Evolutionary conservation across 2,113 vertebrate species (phyloP).

Genomic region (Platysteira castanea): DNA sequence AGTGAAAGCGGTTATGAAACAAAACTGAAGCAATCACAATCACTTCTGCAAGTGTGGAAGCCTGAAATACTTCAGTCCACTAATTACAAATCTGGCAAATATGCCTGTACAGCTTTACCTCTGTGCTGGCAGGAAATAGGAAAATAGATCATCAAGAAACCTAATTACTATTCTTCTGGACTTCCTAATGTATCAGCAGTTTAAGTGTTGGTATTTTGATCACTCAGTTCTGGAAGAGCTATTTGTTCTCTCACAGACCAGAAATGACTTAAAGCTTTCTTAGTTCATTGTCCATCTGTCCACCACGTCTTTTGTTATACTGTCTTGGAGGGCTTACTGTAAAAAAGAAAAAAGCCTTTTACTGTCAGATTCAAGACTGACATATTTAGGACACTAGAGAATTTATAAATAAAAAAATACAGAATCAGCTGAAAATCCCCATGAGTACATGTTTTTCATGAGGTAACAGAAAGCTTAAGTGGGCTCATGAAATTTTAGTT

Average conservation of each 20-base stretch:
- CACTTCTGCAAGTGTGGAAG: slow-evolving; percentile 12
- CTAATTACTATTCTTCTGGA: background rate
- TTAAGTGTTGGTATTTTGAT: slow-evolving; percentile 2
- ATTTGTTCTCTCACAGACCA: background rate
- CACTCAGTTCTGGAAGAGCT: background rate
- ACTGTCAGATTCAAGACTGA: background rate
- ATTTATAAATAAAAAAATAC: background rate
- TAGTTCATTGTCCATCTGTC: background rate
- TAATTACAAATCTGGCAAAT: slow-evolving; percentile 30
- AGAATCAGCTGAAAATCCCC: background rate
- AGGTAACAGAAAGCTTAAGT: background rate
- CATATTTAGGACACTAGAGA: background rate
- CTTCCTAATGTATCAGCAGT: slow-evolving; percentile 4
- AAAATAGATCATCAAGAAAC: slow-evolving; percentile 29
- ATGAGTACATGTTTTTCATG: background rate
- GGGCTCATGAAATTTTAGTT: background rate
- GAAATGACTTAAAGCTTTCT: background rate
- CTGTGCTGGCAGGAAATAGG: slow-evolving; percentile 20
- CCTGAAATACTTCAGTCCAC: slow-evolving; percentile 17
- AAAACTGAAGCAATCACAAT: slow-evolving; percentile 30
- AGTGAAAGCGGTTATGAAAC: slow-evolving; percentile 29
- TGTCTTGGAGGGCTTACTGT: background rate
- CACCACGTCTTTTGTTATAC: background rate
- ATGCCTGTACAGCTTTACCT: background rate
- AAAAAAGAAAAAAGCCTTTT: background rate